phyloP scores from a whole-genome alignment of 1,140 invertebrate species.

The Panagrolaimus sp. region DNA sequence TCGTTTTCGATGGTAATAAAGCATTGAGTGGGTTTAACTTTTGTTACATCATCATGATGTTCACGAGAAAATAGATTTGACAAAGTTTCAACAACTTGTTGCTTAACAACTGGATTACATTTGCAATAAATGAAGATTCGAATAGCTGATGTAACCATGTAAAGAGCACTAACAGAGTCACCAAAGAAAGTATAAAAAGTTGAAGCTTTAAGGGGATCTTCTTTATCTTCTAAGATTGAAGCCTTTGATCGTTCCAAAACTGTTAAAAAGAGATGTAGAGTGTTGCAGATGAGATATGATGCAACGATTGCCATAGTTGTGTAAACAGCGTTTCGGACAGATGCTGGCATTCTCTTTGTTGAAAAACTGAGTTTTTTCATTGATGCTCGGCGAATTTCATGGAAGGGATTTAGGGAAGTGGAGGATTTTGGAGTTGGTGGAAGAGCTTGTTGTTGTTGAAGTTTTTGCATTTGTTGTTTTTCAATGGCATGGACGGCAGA shows the following conservation, averaged over 20 bases:
- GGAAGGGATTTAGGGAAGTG: neutral
- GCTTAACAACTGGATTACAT: conserved; percentile 35
- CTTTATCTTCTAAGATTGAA: conserved; percentile 25
- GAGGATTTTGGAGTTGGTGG: neutral
- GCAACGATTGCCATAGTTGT: conserved; percentile 47
- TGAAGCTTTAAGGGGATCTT: conserved; percentile 39
- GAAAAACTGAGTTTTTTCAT: conserved; percentile 5
- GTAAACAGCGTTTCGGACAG: conserved; percentile 37
- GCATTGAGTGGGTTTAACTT: too few species aligned
- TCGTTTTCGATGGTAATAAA: too few species aligned
- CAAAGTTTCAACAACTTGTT: neutral
- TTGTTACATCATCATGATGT: too few species aligned
- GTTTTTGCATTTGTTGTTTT: conserved; percentile 13
- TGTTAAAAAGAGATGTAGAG: conserved; percentile 39
- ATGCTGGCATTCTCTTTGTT: conserved; percentile 20
- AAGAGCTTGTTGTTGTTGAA: neutral
- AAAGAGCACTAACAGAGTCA: conserved; percentile 41
- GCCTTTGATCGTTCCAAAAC: conserved; percentile 38
- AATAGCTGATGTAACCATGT: conserved; percentile 45
- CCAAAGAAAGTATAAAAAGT: conserved; percentile 45
- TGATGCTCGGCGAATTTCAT: neutral
- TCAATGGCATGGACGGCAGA: conserved; percentile 11
- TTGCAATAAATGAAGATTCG: conserved; percentile 45
- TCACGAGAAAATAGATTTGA: too few species aligned
- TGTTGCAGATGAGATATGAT: conserved; percentile 43